Percentiles rank a stretch among this genome's conserved stretches.
Evolutionary conservation across 1,140 invertebrate species (phyloP).

Genomic region (Nebria ingens): DNA sequence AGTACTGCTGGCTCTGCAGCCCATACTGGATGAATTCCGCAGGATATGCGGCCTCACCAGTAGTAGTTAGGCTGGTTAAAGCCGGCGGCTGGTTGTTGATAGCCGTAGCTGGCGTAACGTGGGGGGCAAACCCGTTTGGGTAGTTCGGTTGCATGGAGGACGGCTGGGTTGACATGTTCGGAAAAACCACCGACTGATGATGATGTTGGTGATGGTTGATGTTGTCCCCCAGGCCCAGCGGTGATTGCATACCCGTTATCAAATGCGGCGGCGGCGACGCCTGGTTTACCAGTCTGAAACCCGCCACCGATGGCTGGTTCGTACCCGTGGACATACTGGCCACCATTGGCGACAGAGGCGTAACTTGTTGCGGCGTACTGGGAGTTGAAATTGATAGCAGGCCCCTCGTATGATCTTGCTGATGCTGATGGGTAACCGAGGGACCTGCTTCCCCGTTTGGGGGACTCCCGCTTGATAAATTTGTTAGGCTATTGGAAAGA

Average conservation of each 20-base stretch:
- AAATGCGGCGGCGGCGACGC: conserved; percentile 38
- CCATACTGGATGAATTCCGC: conserved; percentile 8
- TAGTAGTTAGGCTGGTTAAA: conserved; percentile 55
- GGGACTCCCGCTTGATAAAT: conserved; percentile 55
- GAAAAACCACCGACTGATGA: conserved; percentile 39
- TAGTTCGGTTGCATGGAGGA: conserved; percentile 49
- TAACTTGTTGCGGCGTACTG: conserved; percentile 30
- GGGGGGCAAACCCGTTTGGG: conserved; percentile 73
- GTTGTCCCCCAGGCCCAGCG: conserved; percentile 50
- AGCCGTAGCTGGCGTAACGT: conserved; percentile 71
- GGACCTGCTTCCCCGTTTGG: conserved; percentile 83
- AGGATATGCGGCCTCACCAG: conserved; percentile 42
- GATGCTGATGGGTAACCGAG: conserved; percentile 37
- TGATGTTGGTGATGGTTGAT: conserved; percentile 27
- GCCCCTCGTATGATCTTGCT: conserved; percentile 63
- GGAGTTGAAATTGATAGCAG: conserved; percentile 47
- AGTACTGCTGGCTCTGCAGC: conserved; percentile 14
- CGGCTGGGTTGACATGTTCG: conserved; percentile 40
- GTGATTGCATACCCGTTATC: conserved; percentile 42
- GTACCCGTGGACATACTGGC: conserved; percentile 12
- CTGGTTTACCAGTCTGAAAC: conserved; percentile 44
- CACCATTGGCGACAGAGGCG: conserved; percentile 31
- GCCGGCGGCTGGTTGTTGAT: conserved; percentile 47
- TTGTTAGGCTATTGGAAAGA: conserved; percentile 35
- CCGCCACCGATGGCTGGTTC: conserved; percentile 22